These are phyloP conservation scores for Denticeps clupeoides DNA, from an alignment of 2,797 vertebrate genomes.

Conservation along the genomic window DNA sequence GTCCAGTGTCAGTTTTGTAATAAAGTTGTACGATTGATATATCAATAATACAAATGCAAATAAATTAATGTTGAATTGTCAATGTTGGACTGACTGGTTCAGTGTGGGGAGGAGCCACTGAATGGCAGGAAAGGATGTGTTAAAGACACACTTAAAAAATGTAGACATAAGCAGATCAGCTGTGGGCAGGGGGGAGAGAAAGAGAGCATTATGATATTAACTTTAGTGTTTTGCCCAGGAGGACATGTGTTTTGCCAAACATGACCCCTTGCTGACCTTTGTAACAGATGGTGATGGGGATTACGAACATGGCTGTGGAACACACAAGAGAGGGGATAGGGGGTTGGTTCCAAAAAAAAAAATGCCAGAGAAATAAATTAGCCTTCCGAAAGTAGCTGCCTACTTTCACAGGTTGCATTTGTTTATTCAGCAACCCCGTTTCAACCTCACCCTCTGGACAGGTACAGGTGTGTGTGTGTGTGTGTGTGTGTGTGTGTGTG, in stretches of 20 bases:
- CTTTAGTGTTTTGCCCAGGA: conserved; percentile 24
- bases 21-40: too few relatives aligned
- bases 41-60: too few relatives aligned
- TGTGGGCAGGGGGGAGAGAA: background rate
- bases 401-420: too few relatives aligned
- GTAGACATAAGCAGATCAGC: conserved; percentile 4
- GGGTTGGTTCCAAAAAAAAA: conserved; percentile 14
- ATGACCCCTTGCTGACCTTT: conserved; percentile 41
- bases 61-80: too few relatives aligned
- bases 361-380: conserved; percentile 8
- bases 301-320: too few relatives aligned
- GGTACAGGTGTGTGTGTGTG: conserved; percentile 6
- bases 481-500: conserved; percentile 5
- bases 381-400: too few relatives aligned
- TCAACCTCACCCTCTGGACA: too few relatives aligned
- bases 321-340: too few relatives aligned
- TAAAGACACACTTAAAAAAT: background rate
- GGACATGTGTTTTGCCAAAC: conserved; percentile 32
- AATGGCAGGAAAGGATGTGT: background rate
- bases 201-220: conserved; percentile 13
- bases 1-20: too few relatives aligned
- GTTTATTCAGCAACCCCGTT: too few relatives aligned
- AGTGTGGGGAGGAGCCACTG: too few relatives aligned
- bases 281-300: conserved; percentile 44
- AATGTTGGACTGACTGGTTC: too few relatives aligned